These are phyloP conservation scores for Thinocorus orbignyianus DNA, from an alignment of 2,113 vertebrate species.

Conservation along the genomic window DNA sequence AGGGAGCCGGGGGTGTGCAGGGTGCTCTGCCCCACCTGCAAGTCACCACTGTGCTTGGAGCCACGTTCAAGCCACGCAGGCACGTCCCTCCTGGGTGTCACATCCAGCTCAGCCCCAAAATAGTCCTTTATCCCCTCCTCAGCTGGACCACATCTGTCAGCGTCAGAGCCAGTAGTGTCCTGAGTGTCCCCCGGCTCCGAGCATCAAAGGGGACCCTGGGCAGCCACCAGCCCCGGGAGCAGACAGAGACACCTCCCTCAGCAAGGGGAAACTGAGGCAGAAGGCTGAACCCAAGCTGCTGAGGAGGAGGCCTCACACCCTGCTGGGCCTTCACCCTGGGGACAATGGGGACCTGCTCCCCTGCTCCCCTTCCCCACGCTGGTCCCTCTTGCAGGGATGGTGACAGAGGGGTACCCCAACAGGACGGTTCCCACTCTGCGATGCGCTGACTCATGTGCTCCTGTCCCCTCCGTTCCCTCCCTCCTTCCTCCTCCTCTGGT, in stretches of 20 bases:
- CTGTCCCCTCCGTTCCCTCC: constrained; percentile 14
- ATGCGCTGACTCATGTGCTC: constrained; percentile 48
- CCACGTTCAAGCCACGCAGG: accelerated
- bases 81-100: background rate
- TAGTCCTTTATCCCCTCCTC: background rate
- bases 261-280: constrained; percentile 12
- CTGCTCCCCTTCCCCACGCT: accelerated
- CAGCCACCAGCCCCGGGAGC: accelerated
- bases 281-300: accelerated
- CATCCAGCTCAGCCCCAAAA: background rate
- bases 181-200: accelerated
- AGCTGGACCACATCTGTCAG: background rate
- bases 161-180: background rate
- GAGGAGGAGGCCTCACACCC: background rate
- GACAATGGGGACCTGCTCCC: background rate
- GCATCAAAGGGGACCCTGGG: background rate
- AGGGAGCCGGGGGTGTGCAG: accelerated
- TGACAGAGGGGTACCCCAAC: background rate
- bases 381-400: background rate
- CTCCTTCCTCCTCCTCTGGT: constrained; percentile 24
- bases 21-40: background rate
- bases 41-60: accelerated
- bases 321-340: background rate
- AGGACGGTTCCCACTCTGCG: background rate
- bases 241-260: background rate